Percentiles rank a stretch among this genome's conserved stretches.
These are phyloP conservation scores for Palythoa caribaeorum DNA, from an alignment of 92 coral and sea anemone species.

Conservation along the genomic window DNA sequence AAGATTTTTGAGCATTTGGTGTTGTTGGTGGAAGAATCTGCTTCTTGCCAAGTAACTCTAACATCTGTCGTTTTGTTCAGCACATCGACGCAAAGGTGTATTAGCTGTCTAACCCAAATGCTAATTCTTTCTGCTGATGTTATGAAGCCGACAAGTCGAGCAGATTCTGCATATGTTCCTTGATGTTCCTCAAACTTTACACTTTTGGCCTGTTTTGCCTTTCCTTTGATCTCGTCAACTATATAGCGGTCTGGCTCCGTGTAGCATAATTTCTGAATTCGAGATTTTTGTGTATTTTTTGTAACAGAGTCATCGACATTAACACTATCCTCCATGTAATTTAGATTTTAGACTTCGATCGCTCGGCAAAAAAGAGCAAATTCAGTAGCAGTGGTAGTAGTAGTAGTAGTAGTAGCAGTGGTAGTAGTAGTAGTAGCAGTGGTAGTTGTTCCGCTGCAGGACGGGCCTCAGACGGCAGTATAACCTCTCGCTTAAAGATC, in stretches of 20 bases:
- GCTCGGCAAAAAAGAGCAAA: not conserved
- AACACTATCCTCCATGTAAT: conserved; percentile 6
- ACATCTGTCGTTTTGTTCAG: not conserved
- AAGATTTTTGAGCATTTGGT: conserved; percentile 12
- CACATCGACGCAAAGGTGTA: conserved; percentile 12
- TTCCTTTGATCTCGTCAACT: not conserved
- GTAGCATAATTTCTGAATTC: not conserved
- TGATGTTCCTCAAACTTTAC: conserved; percentile 20
- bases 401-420: too few relatives aligned
- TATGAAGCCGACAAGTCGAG: conserved; percentile 19
- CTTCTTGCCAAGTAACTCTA: conserved; percentile 18
- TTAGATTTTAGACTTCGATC: conserved; percentile 9
- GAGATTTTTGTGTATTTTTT: not conserved
- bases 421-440: too few relatives aligned
- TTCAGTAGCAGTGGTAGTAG: not conserved
- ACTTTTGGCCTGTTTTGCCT: conserved; percentile 1
- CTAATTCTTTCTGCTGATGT: conserved; percentile 40
- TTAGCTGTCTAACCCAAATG: conserved; percentile 6
- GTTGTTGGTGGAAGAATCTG: not conserved
- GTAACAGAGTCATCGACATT: not conserved
- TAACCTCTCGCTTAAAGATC: too few relatives aligned
- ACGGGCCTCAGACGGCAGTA: too few relatives aligned
- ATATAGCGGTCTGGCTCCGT: not conserved
- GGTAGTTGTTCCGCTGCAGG: too few relatives aligned
- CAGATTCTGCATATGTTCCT: not conserved